Conservation (phyloP, 1,140 invertebrate genomes). For the Mamestra configurata region DNA sequence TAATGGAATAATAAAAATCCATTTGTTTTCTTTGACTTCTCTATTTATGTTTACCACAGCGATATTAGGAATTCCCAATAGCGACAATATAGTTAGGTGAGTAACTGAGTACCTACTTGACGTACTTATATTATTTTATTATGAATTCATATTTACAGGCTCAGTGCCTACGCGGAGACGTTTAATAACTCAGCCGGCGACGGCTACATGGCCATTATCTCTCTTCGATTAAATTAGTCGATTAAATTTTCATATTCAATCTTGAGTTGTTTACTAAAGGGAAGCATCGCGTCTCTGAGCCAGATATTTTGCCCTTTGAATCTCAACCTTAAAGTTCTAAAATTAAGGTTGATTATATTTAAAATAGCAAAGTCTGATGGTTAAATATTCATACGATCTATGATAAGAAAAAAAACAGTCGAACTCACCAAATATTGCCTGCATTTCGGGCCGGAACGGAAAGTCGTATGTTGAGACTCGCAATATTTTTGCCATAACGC, state of each 20-base stretch:
- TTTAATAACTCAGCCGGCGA: slow-evolving; percentile 66
- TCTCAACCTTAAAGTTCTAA: slow-evolving; percentile 51
- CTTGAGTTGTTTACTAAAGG: slow-evolving; percentile 89
- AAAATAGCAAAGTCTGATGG: slow-evolving; percentile 8
- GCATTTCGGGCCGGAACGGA: not conserved
- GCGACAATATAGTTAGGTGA: not conserved
- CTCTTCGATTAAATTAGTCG: slow-evolving; percentile 89
- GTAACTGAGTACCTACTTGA: not conserved
- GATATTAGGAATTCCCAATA: slow-evolving; percentile 1
- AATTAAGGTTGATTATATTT: slow-evolving; percentile 49
- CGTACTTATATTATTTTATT: slow-evolving; percentile 21
- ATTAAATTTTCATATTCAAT: slow-evolving; percentile 92
- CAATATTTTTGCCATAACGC: not conserved
- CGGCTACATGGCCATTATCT: slow-evolving; percentile 46
- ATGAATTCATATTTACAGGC: slow-evolving; percentile 59
- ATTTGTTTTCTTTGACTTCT: slow-evolving; percentile 2
- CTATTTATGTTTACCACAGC: not conserved
- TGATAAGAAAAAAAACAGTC: slow-evolving; percentile 66
- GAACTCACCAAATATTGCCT: slow-evolving; percentile 59
- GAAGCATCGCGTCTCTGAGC: slow-evolving; percentile 65
- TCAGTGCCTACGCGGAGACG: slow-evolving; percentile 47
- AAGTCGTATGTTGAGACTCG: not conserved
- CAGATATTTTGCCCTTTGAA: slow-evolving; percentile 38
- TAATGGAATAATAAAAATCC: slow-evolving; percentile 10
- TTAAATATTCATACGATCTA: slow-evolving; percentile 70